These are phyloP conservation scores for Enteromius anoplus DNA, from an alignment of 2,797 vertebrate species.

Conservation along the genomic window DNA sequence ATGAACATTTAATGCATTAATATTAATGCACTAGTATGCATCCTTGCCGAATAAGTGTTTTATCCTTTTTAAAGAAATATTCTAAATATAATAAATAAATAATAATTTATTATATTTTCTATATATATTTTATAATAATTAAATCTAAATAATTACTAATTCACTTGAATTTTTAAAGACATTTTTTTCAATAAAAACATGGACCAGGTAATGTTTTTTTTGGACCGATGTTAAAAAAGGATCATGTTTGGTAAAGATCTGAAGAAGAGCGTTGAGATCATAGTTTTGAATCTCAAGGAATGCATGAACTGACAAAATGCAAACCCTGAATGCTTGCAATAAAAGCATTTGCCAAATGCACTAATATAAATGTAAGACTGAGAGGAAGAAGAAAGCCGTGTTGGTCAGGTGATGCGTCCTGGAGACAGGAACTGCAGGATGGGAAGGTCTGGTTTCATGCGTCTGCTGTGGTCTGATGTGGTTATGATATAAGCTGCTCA, in stretches of 20 bases:
- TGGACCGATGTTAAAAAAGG: neutral
- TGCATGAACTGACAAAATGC: neutral
- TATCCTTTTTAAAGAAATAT: neutral
- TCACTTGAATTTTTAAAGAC: neutral
- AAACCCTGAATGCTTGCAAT: neutral
- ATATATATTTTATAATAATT: too few species aligned
- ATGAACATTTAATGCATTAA: neutral
- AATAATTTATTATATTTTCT: too few species aligned
- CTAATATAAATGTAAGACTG: neutral
- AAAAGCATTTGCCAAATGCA: neutral
- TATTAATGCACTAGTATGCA: neutral
- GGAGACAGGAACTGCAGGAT: slow-evolving; percentile 51
- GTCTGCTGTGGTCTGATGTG: slow-evolving; percentile 8
- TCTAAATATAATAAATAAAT: neutral
- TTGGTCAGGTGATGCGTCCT: slow-evolving; percentile 41
- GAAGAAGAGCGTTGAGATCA: neutral
- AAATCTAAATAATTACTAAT: neutral
- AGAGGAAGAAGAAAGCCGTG: neutral
- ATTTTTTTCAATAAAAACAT: neutral
- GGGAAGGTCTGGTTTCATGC: slow-evolving; percentile 22
- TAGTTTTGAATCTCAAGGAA: neutral
- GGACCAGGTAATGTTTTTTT: neutral
- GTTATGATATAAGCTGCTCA: slow-evolving; percentile 27
- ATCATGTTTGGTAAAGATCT: neutral
- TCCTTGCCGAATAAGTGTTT: neutral